Percentiles rank a stretch among this genome's conserved stretches.
These are phyloP conservation scores for Channa maculata DNA, from an alignment of 2,113 vertebrate species.

Conservation along the genomic window DNA sequence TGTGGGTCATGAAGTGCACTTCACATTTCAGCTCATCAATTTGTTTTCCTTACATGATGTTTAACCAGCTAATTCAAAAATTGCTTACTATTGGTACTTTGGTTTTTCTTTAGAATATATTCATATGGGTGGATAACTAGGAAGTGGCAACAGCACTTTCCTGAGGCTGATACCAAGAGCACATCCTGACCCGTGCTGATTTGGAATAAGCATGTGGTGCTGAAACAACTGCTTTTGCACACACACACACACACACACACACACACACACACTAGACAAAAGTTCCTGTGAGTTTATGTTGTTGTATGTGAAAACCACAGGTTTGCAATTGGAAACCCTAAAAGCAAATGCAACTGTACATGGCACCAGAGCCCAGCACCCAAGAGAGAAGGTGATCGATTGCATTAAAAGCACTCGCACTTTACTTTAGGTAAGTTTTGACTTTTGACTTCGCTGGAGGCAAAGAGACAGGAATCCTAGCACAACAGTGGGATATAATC, in stretches of 20 bases:
- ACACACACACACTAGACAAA: background rate
- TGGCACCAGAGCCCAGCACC: too few relatives aligned
- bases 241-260: background rate
- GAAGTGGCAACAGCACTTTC: background rate
- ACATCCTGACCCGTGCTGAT: conserved; percentile 4
- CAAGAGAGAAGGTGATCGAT: too few relatives aligned
- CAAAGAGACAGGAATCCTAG: background rate
- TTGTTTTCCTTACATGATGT: too few relatives aligned
- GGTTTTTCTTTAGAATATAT: too few relatives aligned
- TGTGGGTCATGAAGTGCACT: too few relatives aligned
- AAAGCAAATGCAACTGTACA: too few relatives aligned
- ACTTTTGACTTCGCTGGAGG: too few relatives aligned
- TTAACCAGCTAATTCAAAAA: too few relatives aligned
- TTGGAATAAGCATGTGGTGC: conserved; percentile 4
- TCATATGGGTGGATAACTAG: background rate
- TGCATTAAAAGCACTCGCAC: too few relatives aligned
- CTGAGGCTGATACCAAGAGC: background rate
- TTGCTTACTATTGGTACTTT: too few relatives aligned
- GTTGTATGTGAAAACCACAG: background rate
- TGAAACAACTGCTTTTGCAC: background rate
- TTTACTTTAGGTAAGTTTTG: too few relatives aligned
- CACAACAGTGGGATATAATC: background rate
- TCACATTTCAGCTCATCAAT: too few relatives aligned
- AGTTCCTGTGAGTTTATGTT: background rate
- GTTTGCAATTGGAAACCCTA: background rate